These are phyloP conservation scores for Tarsius wallacei DNA, from an alignment of 2,797 vertebrate species.

Conservation along the genomic window DNA sequence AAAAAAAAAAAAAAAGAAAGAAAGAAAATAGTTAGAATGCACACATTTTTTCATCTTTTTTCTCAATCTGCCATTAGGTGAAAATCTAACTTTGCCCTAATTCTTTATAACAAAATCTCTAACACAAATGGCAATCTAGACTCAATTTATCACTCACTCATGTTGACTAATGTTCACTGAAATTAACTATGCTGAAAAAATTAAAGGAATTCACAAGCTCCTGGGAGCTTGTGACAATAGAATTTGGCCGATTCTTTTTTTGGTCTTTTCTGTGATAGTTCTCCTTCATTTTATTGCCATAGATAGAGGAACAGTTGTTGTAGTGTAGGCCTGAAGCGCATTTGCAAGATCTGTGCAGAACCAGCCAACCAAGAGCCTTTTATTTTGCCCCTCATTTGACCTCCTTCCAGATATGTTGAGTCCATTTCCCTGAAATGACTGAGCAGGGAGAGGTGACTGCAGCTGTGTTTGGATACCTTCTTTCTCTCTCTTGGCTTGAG, in stretches of 20 bases:
- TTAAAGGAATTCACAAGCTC: conserved; percentile 11
- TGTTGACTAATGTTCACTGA: not conserved
- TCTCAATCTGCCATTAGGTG: not conserved
- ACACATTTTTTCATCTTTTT: not conserved
- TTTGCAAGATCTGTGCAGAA: not conserved
- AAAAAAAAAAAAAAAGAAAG: too few species aligned
- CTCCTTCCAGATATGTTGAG: conserved; percentile 32
- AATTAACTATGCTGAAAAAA: conserved; percentile 11
- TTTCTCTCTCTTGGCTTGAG: not conserved
- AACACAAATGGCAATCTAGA: not conserved
- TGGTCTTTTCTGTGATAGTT: conserved; percentile 26
- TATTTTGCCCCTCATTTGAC: conserved; percentile 46
- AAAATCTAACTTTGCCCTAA: conserved; percentile 49
- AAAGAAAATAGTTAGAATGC: not conserved
- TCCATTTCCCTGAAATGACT: conserved; percentile 22
- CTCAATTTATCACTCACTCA: not conserved
- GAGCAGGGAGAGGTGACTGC: not conserved
- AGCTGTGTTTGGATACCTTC: conserved; percentile 55
- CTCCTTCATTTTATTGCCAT: conserved; percentile 52
- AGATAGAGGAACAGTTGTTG: not conserved
- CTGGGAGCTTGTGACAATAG: not conserved
- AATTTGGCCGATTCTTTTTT: not conserved
- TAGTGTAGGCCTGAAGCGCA: not conserved
- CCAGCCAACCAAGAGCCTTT: not conserved
- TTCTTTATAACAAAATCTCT: conserved; percentile 70